phyloP scores from a whole-genome alignment of 1,140 invertebrate species.

The Notospermus geniculatus region DNA sequence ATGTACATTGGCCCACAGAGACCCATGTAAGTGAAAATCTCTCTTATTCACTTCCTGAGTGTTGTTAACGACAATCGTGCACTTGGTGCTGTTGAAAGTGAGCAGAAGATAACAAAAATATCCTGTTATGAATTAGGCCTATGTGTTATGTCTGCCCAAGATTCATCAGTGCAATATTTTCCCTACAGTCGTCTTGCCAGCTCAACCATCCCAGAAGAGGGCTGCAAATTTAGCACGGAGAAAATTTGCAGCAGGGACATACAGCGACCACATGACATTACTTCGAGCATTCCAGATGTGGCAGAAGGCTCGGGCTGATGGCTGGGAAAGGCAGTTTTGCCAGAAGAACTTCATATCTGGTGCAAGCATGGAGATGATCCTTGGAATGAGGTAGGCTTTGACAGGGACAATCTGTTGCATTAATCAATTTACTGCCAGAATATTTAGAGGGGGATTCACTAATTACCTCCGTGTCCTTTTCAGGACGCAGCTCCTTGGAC shows the following conservation, averaged over 20 bases:
- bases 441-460: not conserved
- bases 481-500: conserved; percentile 76
- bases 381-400: conserved; percentile 54
- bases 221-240: conserved; percentile 63
- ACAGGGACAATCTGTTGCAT: not conserved
- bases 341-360: conserved; percentile 75
- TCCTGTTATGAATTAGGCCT: not conserved
- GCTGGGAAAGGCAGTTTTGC: conserved; percentile 74
- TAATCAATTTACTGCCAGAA: not conserved
- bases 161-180: conserved; percentile 17
- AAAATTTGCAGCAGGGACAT: conserved; percentile 72
- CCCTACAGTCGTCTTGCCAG: conserved; percentile 71
- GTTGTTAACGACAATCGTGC: too few relatives aligned
- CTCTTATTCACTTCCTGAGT: too few relatives aligned
- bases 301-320: conserved; percentile 67
- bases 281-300: conserved; percentile 76
- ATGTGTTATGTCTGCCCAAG: not conserved
- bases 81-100: not conserved
- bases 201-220: conserved; percentile 66
- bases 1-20: conserved; percentile 78
- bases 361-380: conserved; percentile 83
- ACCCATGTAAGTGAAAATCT: conserved; percentile 59
- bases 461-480: conserved; percentile 12
- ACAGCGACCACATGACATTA: conserved; percentile 89
- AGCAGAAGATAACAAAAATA: too few relatives aligned